Evolutionary conservation across 2,888 invertebrate genomes (phyloP).

Genomic region (Nephrotoma guestfalica): DNA sequence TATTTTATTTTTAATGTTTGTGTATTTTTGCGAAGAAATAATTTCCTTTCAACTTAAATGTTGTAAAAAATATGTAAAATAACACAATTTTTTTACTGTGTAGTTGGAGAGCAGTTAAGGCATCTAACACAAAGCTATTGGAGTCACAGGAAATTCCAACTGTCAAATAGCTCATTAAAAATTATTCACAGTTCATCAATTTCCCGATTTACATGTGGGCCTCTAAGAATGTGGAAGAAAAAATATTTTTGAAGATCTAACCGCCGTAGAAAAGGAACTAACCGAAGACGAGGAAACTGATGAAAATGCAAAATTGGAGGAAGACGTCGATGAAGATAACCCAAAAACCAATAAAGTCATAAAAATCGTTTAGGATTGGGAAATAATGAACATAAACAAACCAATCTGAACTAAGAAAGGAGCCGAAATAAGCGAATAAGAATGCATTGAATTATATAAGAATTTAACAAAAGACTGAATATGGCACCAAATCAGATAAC

Average conservation of each 20-base stretch:
- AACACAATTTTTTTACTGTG: too few species aligned
- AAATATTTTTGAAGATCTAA: slow-evolving; percentile 48
- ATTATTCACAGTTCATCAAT: slow-evolving; percentile 99
- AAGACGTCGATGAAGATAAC: slow-evolving; percentile 52
- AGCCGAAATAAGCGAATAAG: slow-evolving; percentile 66
- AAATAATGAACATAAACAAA: slow-evolving; percentile 88
- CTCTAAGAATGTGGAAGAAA: slow-evolving; percentile 56
- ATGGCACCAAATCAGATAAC: slow-evolving; percentile 87
- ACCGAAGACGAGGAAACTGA: slow-evolving; percentile 38
- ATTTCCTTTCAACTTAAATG: too few species aligned
- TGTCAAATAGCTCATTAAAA: slow-evolving; percentile 82
- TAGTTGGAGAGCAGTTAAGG: too few species aligned
- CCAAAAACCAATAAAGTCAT: slow-evolving; percentile 78
- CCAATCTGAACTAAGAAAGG: slow-evolving; percentile 97
- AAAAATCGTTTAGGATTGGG: slow-evolving; percentile 98
- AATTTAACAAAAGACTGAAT: slow-evolving; percentile 80
- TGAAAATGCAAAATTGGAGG: slow-evolving; percentile 47
- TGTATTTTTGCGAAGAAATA: too few species aligned
- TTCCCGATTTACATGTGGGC: slow-evolving; percentile 97
- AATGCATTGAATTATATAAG: slow-evolving; percentile 94
- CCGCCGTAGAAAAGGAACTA: slow-evolving; percentile 22
- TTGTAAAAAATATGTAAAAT: too few species aligned
- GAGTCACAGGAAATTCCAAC: too few species aligned
- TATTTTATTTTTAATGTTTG: too few species aligned
- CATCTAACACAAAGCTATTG: too few species aligned